Percentiles rank a stretch among this genome's conserved stretches.
Evolutionary conservation across 2,797 vertebrate genomes (phyloP).

Genomic region (Hafferia zeledoni): DNA sequence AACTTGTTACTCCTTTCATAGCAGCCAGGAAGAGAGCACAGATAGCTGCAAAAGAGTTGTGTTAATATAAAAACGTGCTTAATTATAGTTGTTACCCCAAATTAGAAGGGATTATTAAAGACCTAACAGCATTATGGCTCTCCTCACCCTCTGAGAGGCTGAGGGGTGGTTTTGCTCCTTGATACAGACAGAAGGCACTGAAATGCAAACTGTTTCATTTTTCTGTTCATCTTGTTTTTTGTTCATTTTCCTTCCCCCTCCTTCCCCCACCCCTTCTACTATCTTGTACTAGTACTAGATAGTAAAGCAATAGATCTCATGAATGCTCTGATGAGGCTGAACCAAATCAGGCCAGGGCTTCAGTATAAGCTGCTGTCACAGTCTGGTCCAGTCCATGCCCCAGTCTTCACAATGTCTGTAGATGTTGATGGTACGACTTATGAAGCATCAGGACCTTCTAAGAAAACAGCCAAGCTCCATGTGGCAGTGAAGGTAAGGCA

Average conservation of each 20-base stretch:
- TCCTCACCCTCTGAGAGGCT: not conserved
- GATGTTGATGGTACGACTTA: conserved; percentile 94
- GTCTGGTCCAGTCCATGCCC: conserved; percentile 97
- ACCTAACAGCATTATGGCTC: not conserved
- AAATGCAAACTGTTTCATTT: conserved; percentile 47
- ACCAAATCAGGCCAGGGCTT: conserved; percentile 98
- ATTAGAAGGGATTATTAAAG: not conserved
- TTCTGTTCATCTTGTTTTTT: conserved; percentile 42
- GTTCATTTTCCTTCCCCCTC: conserved; percentile 8
- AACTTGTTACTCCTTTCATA: not conserved
- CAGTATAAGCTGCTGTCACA: conserved; percentile 98
- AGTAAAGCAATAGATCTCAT: conserved; percentile 99
- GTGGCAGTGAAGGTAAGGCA: conserved; percentile 93
- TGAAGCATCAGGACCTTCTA: conserved; percentile 96
- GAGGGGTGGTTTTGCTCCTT: not conserved
- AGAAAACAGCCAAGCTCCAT: conserved; percentile 98
- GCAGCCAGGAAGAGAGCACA: not conserved
- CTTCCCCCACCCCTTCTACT: conserved; percentile 12
- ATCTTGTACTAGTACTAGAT: conserved; percentile 88
- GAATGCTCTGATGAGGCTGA: conserved; percentile 98
- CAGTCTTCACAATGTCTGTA: conserved; percentile 99
- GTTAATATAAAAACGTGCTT: not conserved
- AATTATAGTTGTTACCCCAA: not conserved
- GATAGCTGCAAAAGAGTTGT: not conserved
- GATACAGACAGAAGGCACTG: not conserved